These are phyloP conservation scores for Parnassius orleans DNA, from an alignment of 2,888 invertebrate species.

Conservation along the genomic window DNA sequence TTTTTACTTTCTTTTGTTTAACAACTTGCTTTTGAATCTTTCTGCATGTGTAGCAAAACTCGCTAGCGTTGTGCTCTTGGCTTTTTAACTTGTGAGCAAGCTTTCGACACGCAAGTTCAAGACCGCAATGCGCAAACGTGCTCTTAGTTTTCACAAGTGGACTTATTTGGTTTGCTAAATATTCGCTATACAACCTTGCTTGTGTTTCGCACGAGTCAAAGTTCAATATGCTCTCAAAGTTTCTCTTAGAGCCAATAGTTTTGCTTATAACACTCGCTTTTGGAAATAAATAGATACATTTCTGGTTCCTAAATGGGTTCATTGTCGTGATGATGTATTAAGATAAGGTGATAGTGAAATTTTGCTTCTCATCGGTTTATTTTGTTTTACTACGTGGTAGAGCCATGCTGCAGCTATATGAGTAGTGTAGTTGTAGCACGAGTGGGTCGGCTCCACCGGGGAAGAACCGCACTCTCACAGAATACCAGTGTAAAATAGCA, in stretches of 20 bases:
- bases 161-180: slow-evolving; percentile 18
- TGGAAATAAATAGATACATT: neutral
- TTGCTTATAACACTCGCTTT: slow-evolving; percentile 7
- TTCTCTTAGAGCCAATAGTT: slow-evolving; percentile 6
- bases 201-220: slow-evolving; percentile 16
- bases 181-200: neutral
- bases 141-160: slow-evolving; percentile 12
- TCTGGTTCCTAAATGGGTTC: slow-evolving; percentile 5
- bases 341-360: neutral
- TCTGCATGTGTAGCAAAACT: neutral
- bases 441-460: no score
- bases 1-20: slow-evolving; percentile 52
- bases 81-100: slow-evolving; percentile 10
- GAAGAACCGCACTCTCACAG: no score
- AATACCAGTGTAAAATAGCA: no score
- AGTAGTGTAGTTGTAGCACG: no score
- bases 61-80: slow-evolving; percentile 2
- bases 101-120: slow-evolving; percentile 17
- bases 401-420: no score
- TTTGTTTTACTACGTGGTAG: no score
- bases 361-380: neutral
- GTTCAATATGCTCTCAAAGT: slow-evolving; percentile 22
- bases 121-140: neutral
- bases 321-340: neutral
- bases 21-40: slow-evolving; percentile 12